Conservation (phyloP, 2,797 vertebrate genomes). For the Pangasius sanitwongsei region DNA sequence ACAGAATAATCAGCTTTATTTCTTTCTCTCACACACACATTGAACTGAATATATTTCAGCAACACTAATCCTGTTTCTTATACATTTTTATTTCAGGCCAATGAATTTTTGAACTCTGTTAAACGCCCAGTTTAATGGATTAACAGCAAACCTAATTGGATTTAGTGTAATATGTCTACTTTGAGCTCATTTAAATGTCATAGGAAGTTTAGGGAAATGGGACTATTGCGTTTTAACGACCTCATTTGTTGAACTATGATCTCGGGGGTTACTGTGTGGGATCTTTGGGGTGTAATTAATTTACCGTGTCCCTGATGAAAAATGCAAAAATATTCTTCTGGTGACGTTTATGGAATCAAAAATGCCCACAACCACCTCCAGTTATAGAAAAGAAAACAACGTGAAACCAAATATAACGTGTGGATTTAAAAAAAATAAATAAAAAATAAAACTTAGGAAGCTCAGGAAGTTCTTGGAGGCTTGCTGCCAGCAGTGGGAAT, state of each 20-base stretch:
- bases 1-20: slow-evolving; percentile 48
- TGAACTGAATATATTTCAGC: slow-evolving; percentile 54
- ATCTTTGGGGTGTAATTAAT: slow-evolving; percentile 54
- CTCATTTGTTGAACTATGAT: slow-evolving; percentile 60
- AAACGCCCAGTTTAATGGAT: slow-evolving; percentile 72
- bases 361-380: slow-evolving; percentile 26
- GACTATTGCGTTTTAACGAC: slow-evolving; percentile 67
- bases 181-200: slow-evolving; percentile 65
- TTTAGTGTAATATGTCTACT: slow-evolving; percentile 64
- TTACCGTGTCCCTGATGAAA: slow-evolving; percentile 52
- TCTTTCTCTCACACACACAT: slow-evolving; percentile 29
- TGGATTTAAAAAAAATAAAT: neutral
- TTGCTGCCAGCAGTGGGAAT: slow-evolving; percentile 10
- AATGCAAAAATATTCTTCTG: slow-evolving; percentile 39
- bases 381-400: slow-evolving; percentile 17
- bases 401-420: slow-evolving; percentile 4
- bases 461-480: slow-evolving; percentile 13
- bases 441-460: neutral
- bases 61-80: slow-evolving; percentile 69
- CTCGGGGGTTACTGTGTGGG: slow-evolving; percentile 48
- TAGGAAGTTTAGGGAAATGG: slow-evolving; percentile 60
- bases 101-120: slow-evolving; percentile 70
- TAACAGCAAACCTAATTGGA: slow-evolving; percentile 73
- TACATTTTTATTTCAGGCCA: slow-evolving; percentile 59
- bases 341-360: slow-evolving; percentile 44